Percentiles rank a stretch among this genome's conserved stretches.
Evolutionary conservation across 2,113 vertebrate genomes (phyloP).

Genomic region (Ranitomeya variabilis): DNA sequence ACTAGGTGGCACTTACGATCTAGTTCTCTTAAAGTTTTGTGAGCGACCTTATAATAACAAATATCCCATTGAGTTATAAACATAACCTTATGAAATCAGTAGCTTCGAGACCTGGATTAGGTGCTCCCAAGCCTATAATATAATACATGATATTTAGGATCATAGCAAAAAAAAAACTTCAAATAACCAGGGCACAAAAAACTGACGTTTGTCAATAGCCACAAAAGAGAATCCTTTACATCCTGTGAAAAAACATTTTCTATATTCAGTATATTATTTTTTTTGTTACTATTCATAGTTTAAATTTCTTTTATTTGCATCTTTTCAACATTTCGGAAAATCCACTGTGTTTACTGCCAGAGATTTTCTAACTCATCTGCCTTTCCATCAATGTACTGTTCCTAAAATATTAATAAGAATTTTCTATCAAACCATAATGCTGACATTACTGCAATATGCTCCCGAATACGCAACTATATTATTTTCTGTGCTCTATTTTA

Average conservation of each 20-base stretch:
- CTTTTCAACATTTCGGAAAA: not conserved
- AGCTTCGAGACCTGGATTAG: too few relatives aligned
- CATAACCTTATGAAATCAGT: too few relatives aligned
- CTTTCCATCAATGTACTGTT: not conserved
- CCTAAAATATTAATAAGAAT: not conserved
- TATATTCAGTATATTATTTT: too few relatives aligned
- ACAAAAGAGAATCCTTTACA: too few relatives aligned
- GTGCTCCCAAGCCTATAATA: not conserved
- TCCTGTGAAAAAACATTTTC: too few relatives aligned
- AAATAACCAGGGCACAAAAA: too few relatives aligned
- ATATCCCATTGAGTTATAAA: too few relatives aligned
- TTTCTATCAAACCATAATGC: not conserved
- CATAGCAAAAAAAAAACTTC: too few relatives aligned
- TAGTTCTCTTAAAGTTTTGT: too few relatives aligned
- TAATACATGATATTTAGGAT: not conserved
- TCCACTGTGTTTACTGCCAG: not conserved
- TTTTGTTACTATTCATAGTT: not conserved
- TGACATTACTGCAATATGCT: not conserved
- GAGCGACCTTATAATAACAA: too few relatives aligned
- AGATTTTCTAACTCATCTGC: not conserved
- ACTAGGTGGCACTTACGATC: too few relatives aligned
- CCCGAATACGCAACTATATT: not conserved
- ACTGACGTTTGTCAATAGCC: too few relatives aligned
- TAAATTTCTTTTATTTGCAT: not conserved
- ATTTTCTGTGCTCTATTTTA: not conserved